Conservation (phyloP, 2,113 vertebrate genomes). For the Cyanoderma ruficeps region DNA sequence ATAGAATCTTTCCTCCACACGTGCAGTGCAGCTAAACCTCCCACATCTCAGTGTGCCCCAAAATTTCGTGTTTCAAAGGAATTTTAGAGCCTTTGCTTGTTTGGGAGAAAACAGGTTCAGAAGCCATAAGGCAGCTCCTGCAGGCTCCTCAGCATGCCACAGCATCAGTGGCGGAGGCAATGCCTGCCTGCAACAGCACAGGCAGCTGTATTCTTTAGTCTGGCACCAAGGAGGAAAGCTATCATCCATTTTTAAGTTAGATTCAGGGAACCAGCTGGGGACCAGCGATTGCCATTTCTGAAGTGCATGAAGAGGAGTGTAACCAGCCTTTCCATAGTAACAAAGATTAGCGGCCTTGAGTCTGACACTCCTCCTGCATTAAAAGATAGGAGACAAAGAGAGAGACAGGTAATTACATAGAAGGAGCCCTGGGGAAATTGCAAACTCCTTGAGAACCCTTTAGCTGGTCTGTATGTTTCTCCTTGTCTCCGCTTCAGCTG, state of each 20-base stretch:
- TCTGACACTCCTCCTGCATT: constrained; percentile 54
- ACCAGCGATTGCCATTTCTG: constrained; percentile 30
- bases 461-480: constrained; percentile 14
- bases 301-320: constrained; percentile 29
- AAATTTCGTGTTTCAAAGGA: constrained; percentile 1
- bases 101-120: neutral
- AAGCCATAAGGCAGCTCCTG: neutral
- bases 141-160: neutral
- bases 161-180: neutral
- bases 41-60: neutral
- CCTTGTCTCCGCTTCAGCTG: constrained; percentile 6
- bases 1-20: neutral
- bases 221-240: constrained; percentile 37
- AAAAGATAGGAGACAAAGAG: constrained; percentile 50
- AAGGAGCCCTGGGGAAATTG: constrained; percentile 52
- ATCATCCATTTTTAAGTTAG: constrained; percentile 28
- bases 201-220: constrained; percentile 15
- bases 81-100: neutral
- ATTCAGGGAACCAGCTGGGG: constrained; percentile 46
- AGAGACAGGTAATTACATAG: constrained; percentile 62
- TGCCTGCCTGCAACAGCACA: neutral
- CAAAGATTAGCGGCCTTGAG: constrained; percentile 50
- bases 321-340: constrained; percentile 53
- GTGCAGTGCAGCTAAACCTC: constrained; percentile 1
- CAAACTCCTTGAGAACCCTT: constrained; percentile 41